A percentile compares a stretch with the other conserved stretches of the same genome.
These are phyloP conservation scores for Dryas iulia DNA, from an alignment of 1,140 invertebrate genomes.

Conservation along the genomic window DNA sequence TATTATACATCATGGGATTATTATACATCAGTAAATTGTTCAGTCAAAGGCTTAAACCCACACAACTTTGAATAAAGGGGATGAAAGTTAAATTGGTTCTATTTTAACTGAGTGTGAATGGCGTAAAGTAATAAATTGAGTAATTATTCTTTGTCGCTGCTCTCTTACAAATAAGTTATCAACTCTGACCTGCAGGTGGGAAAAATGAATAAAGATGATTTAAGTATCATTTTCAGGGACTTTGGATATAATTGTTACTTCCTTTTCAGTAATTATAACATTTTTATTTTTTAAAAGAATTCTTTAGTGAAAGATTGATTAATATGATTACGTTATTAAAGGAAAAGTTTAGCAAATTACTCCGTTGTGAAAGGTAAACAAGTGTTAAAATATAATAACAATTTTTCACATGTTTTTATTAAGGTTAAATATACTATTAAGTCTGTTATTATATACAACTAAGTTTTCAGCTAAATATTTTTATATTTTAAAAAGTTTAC, in stretches of 20 bases:
- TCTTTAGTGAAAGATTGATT: not conserved
- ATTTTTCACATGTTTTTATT: no score
- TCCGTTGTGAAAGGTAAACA: no score
- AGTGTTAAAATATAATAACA: no score
- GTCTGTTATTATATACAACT: no score
- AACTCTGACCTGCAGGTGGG: slow-evolving; percentile 3
- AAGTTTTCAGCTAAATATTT: no score
- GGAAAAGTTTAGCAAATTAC: no score
- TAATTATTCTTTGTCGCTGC: slow-evolving; percentile 43
- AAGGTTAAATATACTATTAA: no score
- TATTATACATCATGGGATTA: slow-evolving; percentile 36
- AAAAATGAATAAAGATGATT: slow-evolving; percentile 3
- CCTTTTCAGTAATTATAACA: not conserved
- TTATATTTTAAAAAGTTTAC: no score
- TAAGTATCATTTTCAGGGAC: not conserved
- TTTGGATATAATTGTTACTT: not conserved
- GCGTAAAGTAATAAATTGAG: slow-evolving; percentile 56
- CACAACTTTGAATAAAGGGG: slow-evolving; percentile 40
- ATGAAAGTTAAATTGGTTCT: slow-evolving; percentile 51
- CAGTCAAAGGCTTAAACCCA: slow-evolving; percentile 44
- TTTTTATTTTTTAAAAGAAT: not conserved
- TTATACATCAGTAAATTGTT: slow-evolving; percentile 32
- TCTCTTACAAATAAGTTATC: not conserved
- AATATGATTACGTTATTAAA: no score
- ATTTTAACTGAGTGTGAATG: slow-evolving; percentile 44